These are phyloP conservation scores for Grus americana DNA, from an alignment of 2,113 vertebrate genomes.

Conservation along the genomic window DNA sequence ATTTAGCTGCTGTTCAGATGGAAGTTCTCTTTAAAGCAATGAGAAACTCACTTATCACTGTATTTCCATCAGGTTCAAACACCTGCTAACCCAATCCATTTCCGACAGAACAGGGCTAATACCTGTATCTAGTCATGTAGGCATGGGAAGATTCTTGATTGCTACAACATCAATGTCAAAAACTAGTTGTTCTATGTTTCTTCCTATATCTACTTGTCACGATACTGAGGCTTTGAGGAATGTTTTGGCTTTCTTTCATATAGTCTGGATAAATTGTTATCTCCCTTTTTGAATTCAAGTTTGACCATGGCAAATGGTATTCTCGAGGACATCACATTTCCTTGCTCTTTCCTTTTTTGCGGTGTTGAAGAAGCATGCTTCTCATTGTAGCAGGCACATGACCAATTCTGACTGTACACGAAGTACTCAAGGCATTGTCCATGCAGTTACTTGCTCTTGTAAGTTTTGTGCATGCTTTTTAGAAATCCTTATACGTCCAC, in stretches of 20 bases:
- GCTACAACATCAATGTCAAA: constrained; percentile 7
- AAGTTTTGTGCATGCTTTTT: constrained; percentile 85
- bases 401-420: constrained; percentile 70
- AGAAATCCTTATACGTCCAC: neutral
- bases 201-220: constrained; percentile 83
- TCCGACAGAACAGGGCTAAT: constrained; percentile 78
- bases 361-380: constrained; percentile 85
- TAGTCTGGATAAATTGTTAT: constrained; percentile 66
- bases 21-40: constrained; percentile 68
- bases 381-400: constrained; percentile 81
- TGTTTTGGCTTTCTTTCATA: constrained; percentile 82
- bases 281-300: constrained; percentile 69
- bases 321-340: constrained; percentile 78
- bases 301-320: constrained; percentile 66
- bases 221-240: constrained; percentile 82
- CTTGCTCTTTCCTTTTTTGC: constrained; percentile 77
- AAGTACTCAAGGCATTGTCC: constrained; percentile 78
- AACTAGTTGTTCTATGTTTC: constrained; percentile 49
- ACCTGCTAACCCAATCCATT: constrained; percentile 80
- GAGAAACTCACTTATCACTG: constrained; percentile 88
- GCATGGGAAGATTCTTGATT: constrained; percentile 76
- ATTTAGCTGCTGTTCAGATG: constrained; percentile 81
- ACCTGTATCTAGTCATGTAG: constrained; percentile 81
- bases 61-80: constrained; percentile 80
- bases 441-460: constrained; percentile 82